These are phyloP conservation scores for Drosophila repleta DNA, from an alignment of 1,140 invertebrate species.

Conservation along the genomic window DNA sequence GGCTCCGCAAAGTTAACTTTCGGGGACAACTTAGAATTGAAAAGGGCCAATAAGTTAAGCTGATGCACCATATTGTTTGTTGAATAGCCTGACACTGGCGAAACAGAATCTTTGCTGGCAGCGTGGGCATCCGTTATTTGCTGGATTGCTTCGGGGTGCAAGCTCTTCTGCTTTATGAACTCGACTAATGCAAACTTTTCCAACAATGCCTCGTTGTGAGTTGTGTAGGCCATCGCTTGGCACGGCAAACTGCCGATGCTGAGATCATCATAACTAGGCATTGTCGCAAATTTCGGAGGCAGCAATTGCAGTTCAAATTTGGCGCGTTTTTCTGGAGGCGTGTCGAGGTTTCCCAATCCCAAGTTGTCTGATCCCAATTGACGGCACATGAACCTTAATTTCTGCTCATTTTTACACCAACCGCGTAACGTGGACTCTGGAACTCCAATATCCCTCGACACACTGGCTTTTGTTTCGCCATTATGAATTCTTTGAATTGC, in stretches of 20 bases:
- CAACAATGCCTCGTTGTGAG: slow-evolving; percentile 62
- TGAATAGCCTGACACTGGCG: slow-evolving; percentile 43
- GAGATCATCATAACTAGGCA: slow-evolving; percentile 65
- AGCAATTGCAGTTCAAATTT: slow-evolving; percentile 73
- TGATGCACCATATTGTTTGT: slow-evolving; percentile 61
- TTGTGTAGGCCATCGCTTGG: slow-evolving; percentile 52
- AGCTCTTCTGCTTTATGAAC: slow-evolving; percentile 75
- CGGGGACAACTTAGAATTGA: slow-evolving; percentile 61
- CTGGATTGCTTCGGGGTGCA: slow-evolving; percentile 83
- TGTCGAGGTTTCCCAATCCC: slow-evolving; percentile 50
- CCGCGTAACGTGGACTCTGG: slow-evolving; percentile 92
- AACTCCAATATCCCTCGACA: slow-evolving; percentile 91
- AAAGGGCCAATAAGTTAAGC: slow-evolving; percentile 61
- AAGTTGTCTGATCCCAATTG: slow-evolving; percentile 87
- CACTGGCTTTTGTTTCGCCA: slow-evolving; percentile 92
- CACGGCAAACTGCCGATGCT: slow-evolving; percentile 66
- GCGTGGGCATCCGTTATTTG: slow-evolving; percentile 19
- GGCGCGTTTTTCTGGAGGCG: slow-evolving; percentile 85
- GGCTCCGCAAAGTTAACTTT: slow-evolving; percentile 40
- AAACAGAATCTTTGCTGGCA: slow-evolving; percentile 13
- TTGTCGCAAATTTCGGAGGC: slow-evolving; percentile 68
- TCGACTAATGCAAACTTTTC: slow-evolving; percentile 71
- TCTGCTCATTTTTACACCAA: slow-evolving; percentile 93
- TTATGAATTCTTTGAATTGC: slow-evolving; percentile 91
- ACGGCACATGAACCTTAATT: slow-evolving; percentile 89